Percentiles rank a stretch among this genome's conserved stretches.
These are phyloP conservation scores for Mechanitis messenoides DNA, from an alignment of 2,888 invertebrate genomes.

Conservation along the genomic window DNA sequence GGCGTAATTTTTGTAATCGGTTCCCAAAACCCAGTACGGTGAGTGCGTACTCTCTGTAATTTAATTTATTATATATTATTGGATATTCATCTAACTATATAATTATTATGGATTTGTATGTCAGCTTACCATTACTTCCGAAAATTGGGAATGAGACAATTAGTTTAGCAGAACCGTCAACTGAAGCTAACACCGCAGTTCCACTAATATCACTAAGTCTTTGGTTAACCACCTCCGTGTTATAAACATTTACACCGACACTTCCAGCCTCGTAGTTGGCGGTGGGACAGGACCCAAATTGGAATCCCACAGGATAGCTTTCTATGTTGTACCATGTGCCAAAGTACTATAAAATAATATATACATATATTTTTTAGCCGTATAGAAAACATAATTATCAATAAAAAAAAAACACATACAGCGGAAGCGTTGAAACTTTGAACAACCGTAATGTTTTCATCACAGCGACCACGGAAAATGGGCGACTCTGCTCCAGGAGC, in stretches of 20 bases:
- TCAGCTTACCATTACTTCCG: slow-evolving; percentile 43
- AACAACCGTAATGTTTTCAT: slow-evolving; percentile 37
- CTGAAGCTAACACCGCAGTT: slow-evolving; percentile 40
- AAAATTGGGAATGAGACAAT: slow-evolving; percentile 48
- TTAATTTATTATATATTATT: slow-evolving; percentile 7
- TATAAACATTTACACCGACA: slow-evolving; percentile 44
- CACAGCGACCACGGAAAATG: slow-evolving; percentile 41
- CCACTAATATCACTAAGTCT: slow-evolving; percentile 47
- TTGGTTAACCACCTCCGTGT: slow-evolving; percentile 53
- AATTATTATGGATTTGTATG: neutral
- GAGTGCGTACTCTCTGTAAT: slow-evolving; percentile 42
- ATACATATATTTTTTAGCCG: no score
- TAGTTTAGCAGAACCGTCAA: slow-evolving; percentile 50
- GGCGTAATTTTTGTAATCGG: slow-evolving; percentile 79
- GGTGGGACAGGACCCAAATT: slow-evolving; percentile 52
- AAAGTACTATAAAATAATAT: slow-evolving; percentile 41
- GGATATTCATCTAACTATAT: neutral
- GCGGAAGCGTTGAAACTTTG: slow-evolving; percentile 33
- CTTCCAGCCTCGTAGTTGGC: slow-evolving; percentile 45
- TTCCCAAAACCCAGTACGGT: slow-evolving; percentile 79
- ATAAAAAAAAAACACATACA: slow-evolving; percentile 6
- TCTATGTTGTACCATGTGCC: slow-evolving; percentile 57
- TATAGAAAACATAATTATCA: neutral
- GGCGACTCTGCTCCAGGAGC: slow-evolving; percentile 28
- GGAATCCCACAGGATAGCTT: slow-evolving; percentile 57